Evolutionary conservation across 1,140 invertebrate species (phyloP), one percentile per base, ranked within the genome.

Genomic region (Tetramorium parvispinum): DNA sequence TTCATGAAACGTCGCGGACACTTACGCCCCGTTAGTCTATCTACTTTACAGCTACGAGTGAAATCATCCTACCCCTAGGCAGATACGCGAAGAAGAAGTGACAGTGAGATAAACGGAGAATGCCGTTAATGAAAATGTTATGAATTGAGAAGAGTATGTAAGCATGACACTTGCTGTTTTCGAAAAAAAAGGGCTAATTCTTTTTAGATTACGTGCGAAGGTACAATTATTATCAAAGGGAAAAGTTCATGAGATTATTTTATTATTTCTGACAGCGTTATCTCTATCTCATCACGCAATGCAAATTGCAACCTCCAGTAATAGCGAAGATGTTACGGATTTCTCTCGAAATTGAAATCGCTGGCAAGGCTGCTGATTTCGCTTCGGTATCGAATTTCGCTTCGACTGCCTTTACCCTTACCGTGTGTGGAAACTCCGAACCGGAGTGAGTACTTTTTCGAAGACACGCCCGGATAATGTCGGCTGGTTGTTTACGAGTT

Each of bases 1-100:
- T 83, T 83, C 79, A 73, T 83, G 68, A 83, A 83, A 83, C 68
- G 55, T 83, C 66, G 68, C 79, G 79, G 53, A 83, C 79, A 75
- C 68, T 83, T 83, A 83, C 27, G 55, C 79, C 43, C 66, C 53
- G 53, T 83, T 73, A 61, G 40, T 27, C 68, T 83, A 73, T 83
- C 79, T 43, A 10, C 46, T 43, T 55, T 27, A 75, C 27, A n/a
- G 68, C n/a, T 37, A 49, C 53, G 24, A 49, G 27, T 61, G 13
- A 83, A 59, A 83, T 8, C 40, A 49, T 27, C 40, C 11, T n/a
- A 75, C 27, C 46, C n/a, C 40, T 46, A 53, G 27, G 18, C 63
- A 24, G 40, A 49, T 37, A 59, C 5, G 32, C 3, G 27, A 61
- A n/a, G 53, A n/a, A 57, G 27, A n/a, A 13, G 21, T 37, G 53